Base-by-base conservation (phyloP, 2,113 vertebrate genomes). In the Microtus richardsoni region DNA sequence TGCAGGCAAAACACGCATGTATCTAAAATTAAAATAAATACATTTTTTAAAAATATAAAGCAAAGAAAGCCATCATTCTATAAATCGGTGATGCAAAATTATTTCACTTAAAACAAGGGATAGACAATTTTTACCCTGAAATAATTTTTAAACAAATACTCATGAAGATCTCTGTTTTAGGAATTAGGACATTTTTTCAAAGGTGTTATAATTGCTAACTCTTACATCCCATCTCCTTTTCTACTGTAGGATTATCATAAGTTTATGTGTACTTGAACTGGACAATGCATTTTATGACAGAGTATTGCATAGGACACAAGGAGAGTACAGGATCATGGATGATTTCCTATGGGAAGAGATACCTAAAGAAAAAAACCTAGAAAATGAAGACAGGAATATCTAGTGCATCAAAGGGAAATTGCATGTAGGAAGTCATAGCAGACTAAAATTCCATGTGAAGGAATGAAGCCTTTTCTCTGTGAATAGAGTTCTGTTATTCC, bases 21-120 rank as follows among this genome's bases (percentile, higher is more conserved):
- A n/a, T 10, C 33, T 79, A 36, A 54, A 79, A 19, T 33, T 33
- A 78, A 47, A 16, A 49, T 17, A 36, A 52, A n/a, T 83, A 41
- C 36, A 64, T 54, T 36, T 52, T 10, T 47, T 58, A 75, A 64
- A 94, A 58, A 4, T 78, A 1, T 39, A 93, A 78, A 66, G 17
- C 73, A 54, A 89, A 84, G 36, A 90, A 97, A 88, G 62, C 30
- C n/a, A 41, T 77, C 75, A 64, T n/a, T 75, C 12, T 33, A 44
- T 16, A 60, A 77, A 44, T 33, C 5, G 44, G 80, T 71, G 41
- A 47, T 33, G 80, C 7, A 44, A 41, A 78, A 60, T 73, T 4
- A 83, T 71, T 9, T 39, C 41, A 75, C 87, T 86, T 54, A n/a
- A 22, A 22, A 58, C 3, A 54, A 52, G 21, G 13, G 3, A 54